Evolutionary conservation across 2,113 vertebrate genomes (phyloP), one percentile per base, ranked within the genome.

Genomic region (Gallinago paraguaiae): DNA sequence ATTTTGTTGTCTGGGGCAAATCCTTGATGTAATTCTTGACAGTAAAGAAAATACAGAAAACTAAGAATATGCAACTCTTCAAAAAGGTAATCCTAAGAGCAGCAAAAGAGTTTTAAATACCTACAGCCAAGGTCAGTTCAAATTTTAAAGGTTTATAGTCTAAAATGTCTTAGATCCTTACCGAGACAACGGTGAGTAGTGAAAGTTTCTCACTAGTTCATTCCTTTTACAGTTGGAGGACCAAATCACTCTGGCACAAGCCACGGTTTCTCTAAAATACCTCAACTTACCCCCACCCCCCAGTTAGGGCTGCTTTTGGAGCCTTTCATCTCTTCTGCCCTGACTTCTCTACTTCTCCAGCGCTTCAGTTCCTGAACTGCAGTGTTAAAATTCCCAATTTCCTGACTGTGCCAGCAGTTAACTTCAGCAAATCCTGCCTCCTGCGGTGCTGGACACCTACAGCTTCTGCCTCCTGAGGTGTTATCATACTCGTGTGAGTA

Each of bases 41-140:
- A 60, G 30, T 4, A 60, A 71, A 59, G 51, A 16, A 87, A 72
- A 64, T 15, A 19, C 12, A 9, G 61, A 33, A 28, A 61, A 56
- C 0, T 0, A 35, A 46, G 69, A 41, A 16, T 5, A 22, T 2
- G 4, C 17, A 37, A 4, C 5, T 17, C 39, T 63, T 39, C 5
- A 18, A 30, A 76, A 56, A 39, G 35, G 7, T 3, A 3, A 5
- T 30, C 25, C 28, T 59, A 41, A 69, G 56, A 77, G 46, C 28
- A 75, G 20, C 13, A 54, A 18, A 35, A 85, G 35, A 19, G 35
- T 88, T 84, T 75, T 67, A 71, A 86, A n/a, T 13, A 61, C 31
- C 56, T n/a, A 43, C 33, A 61, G 31, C 24, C 50, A n/a, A 60
- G 57, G 24, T 11, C 22, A 17, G 33, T 57, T 63, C 10, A 48